Evolutionary conservation across 1,140 invertebrate species (phyloP).

Genomic region (Drosophila lacteicornis): DNA sequence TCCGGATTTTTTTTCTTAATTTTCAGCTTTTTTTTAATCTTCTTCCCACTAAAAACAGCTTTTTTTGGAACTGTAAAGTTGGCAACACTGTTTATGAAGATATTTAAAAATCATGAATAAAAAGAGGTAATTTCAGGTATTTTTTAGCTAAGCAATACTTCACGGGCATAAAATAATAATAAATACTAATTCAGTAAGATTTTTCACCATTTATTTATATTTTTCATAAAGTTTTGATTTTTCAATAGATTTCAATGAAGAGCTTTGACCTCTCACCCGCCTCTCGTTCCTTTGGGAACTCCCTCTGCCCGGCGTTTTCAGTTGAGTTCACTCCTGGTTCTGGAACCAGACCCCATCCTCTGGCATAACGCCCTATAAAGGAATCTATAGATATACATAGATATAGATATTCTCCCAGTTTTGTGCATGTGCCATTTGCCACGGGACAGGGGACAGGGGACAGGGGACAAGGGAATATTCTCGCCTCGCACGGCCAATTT

Average conservation of each 20-base stretch:
- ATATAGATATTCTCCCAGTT: not conserved
- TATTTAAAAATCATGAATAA: too few species aligned
- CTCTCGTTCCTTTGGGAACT: not conserved
- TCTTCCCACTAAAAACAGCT: too few species aligned
- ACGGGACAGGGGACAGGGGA: conserved; percentile 2
- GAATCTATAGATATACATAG: not conserved
- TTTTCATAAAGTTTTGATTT: not conserved
- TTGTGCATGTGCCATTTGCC: conserved; percentile 15
- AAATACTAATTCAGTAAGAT: not conserved
- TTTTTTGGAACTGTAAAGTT: too few species aligned
- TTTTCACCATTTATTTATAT: not conserved
- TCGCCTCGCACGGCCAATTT: conserved; percentile 45
- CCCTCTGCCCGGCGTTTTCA: not conserved
- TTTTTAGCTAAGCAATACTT: not conserved
- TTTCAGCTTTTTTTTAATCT: too few species aligned
- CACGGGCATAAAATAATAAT: rapidly evolving
- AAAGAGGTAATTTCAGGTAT: too few species aligned
- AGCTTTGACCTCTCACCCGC: not conserved
- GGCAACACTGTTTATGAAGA: too few species aligned
- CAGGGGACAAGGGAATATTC: conserved; percentile 12
- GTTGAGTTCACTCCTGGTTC: conserved; percentile 8
- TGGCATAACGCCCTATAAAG: not conserved
- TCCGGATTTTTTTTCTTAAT: too few species aligned
- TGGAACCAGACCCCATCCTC: not conserved
- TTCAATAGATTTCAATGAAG: not conserved